Evolutionary conservation across 2,113 vertebrate genomes (phyloP), one percentile per base, ranked within the genome.

Genomic region (Rynchops niger): DNA sequence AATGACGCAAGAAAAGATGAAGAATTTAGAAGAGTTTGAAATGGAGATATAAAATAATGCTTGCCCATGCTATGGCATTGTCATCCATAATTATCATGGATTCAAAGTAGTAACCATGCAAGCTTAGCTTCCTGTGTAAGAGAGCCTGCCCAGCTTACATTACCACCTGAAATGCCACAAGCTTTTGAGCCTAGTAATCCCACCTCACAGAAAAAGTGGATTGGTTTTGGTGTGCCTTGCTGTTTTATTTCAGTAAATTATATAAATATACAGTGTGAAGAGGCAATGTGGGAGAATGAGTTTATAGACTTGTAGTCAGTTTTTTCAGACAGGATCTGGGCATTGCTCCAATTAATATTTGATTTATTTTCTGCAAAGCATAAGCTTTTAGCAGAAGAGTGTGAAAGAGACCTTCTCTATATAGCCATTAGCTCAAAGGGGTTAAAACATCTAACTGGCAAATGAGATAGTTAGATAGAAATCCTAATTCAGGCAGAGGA

Each of bases 301-400:
- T 88, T 82, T 80, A 61, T 91, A 85, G 66, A 11, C 56, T 88
- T 91, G 53, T 34, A 94, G 61, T 79, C 66, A 11, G 22, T 34
- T 66, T 62, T 94, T 58, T 38, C 52, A 83, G 82, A 94, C 20
- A 82, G 22, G 13, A 88, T 80, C 87, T 85, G 45, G 85, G 92
- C 82, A 82, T 79, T 81, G 7, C 18, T 96, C 90, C 92, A 97
- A 90, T 88, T 96, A 93, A 80, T 92, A 93, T 95, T 88, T 95
- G 34, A 95, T 94, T 89, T 95, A 80, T 93, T 95, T 95, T 88
- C 49, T 94, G 55, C 36, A 88, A 91, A 94, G 71, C 85, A 92
- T 76, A 94, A 19, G 29, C 82, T 95, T 95, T 95, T 74, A 92
- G n/a, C 45, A 88, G 66, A 90, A 83, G 13, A 92, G 27, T 42